Conservation (phyloP, 2,888 invertebrate species). For the Drosophila parthenogenetica region DNA sequence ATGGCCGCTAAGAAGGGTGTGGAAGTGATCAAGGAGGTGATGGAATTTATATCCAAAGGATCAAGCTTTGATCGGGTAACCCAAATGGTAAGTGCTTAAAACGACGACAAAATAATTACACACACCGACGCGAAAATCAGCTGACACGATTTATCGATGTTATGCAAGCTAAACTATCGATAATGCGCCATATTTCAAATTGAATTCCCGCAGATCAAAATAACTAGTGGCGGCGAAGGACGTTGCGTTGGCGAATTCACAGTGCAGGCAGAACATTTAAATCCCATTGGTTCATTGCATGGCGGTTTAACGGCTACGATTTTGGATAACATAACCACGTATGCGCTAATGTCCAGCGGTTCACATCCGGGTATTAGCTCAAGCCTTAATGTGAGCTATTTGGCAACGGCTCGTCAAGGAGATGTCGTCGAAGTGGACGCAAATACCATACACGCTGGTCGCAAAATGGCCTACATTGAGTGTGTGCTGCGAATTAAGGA, state of each 20-base stretch:
- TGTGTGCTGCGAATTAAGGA: constrained; percentile 92
- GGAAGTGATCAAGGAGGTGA: constrained; percentile 84
- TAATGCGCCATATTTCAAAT: constrained; percentile 34
- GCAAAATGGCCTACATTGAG: constrained; percentile 92
- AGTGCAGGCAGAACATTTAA: constrained; percentile 90
- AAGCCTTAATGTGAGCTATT: constrained; percentile 93
- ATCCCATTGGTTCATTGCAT: constrained; percentile 91
- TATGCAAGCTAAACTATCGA: constrained; percentile 44
- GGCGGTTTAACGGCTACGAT: constrained; percentile 94
- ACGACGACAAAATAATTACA: constrained; percentile 2
- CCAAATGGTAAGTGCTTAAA: constrained; percentile 83
- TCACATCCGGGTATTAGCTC: constrained; percentile 91
- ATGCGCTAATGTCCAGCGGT: constrained; percentile 90
- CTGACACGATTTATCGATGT: constrained; percentile 54
- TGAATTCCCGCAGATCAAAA: constrained; percentile 73
- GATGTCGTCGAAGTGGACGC: constrained; percentile 93
- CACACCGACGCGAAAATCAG: constrained; percentile 37
- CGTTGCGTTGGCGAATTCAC: constrained; percentile 91
- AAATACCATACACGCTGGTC: constrained; percentile 90
- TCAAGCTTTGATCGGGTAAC: constrained; percentile 85
- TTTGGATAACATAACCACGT: constrained; percentile 90
- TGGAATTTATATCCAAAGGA: constrained; percentile 78
- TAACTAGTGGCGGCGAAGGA: constrained; percentile 88
- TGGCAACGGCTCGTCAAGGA: constrained; percentile 91
- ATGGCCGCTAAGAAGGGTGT: constrained; percentile 73